These are phyloP conservation scores for Eurystomus glaucurus DNA, from an alignment of 2,797 vertebrate species.

Conservation along the genomic window DNA sequence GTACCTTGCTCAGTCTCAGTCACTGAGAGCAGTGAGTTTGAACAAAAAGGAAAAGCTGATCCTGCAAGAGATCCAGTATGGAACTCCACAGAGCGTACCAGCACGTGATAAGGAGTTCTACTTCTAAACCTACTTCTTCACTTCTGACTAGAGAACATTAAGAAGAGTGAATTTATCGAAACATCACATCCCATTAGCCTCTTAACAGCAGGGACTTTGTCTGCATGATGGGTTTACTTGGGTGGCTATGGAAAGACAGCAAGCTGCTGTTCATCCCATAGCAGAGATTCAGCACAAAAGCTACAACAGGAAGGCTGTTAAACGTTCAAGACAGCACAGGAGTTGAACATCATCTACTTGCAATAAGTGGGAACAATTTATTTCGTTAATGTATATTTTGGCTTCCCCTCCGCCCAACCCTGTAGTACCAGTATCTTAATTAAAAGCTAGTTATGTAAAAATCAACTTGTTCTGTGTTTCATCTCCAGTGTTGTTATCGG, in stretches of 20 bases:
- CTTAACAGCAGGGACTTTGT: neutral
- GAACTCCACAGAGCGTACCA: neutral
- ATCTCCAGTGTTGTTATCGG: neutral
- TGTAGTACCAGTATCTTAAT: neutral
- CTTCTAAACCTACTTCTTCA: neutral
- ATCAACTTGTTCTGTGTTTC: neutral
- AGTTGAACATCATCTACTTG: neutral
- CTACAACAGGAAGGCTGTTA: neutral
- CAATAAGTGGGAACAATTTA: neutral
- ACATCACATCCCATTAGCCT: neutral
- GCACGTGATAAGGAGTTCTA: neutral
- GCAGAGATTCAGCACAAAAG: neutral
- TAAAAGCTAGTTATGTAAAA: neutral
- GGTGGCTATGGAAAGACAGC: neutral
- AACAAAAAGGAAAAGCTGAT: constrained; percentile 25
- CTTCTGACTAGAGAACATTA: neutral
- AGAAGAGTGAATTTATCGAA: constrained; percentile 23
- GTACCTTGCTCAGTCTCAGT: constrained; percentile 50
- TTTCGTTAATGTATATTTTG: neutral
- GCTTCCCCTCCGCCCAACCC: neutral
- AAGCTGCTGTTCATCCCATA: neutral
- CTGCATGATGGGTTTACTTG: neutral
- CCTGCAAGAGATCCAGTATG: constrained; percentile 1
- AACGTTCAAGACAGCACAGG: neutral
- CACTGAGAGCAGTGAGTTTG: constrained; percentile 70